Conservation (phyloP, 2,797 vertebrate genomes). For the Brachyalestes nurse region DNA sequence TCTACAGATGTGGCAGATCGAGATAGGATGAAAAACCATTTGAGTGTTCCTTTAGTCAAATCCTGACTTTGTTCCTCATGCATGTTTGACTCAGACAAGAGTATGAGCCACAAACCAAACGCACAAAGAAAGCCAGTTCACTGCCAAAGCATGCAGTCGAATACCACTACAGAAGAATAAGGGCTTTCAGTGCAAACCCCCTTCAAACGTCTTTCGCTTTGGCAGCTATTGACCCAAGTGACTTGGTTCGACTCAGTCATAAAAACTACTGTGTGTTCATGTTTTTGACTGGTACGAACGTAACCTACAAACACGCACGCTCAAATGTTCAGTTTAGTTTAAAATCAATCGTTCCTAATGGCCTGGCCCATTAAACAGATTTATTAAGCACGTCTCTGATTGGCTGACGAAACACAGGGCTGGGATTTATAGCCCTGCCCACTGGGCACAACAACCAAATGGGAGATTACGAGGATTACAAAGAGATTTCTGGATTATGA, state of each 20-base stretch:
- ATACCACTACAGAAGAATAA: not conserved
- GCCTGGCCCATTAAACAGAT: not conserved
- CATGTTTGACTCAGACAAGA: not conserved
- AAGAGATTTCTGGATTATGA: not conserved
- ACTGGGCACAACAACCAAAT: not conserved
- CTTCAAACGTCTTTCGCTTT: not conserved
- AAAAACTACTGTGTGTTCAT: too few species aligned
- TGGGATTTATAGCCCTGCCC: not conserved
- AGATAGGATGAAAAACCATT: not conserved
- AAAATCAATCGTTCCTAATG: not conserved
- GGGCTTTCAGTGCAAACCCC: not conserved
- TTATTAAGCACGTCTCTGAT: not conserved
- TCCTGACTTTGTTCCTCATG: not conserved
- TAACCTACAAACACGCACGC: not conserved
- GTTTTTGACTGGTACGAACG: too few species aligned
- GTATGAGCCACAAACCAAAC: conserved; percentile 62
- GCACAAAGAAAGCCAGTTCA: conserved; percentile 39
- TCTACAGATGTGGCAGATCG: not conserved
- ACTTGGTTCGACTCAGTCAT: not conserved
- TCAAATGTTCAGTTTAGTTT: not conserved
- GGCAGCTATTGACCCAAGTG: not conserved
- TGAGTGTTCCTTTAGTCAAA: not conserved
- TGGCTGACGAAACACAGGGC: not conserved
- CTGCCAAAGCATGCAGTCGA: conserved; percentile 17
- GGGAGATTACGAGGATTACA: not conserved